These are phyloP conservation scores for Epinephelus awoara DNA, from an alignment of 2,797 vertebrate genomes.

Conservation along the genomic window DNA sequence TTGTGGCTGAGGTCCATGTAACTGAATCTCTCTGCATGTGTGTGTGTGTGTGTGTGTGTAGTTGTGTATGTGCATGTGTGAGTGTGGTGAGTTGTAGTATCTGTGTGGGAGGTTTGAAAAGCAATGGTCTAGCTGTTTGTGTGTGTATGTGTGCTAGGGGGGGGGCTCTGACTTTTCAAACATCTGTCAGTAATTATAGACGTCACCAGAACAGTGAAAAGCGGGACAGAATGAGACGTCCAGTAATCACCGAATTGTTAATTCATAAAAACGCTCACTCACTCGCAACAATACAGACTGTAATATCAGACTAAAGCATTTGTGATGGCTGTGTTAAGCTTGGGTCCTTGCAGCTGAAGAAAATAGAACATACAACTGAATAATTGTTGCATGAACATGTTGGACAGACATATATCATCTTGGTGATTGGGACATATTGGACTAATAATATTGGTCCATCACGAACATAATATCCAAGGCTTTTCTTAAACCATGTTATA, in stretches of 20 bases:
- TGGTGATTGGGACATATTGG: no score
- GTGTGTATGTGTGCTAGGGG: conserved; percentile 34
- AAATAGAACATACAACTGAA: not conserved
- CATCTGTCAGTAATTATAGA: conserved; percentile 83
- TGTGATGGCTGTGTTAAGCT: not conserved
- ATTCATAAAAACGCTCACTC: conserved; percentile 40
- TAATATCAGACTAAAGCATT: conserved; percentile 5
- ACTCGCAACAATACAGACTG: not conserved
- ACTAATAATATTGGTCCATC: not conserved
- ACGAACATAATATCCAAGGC: no score
- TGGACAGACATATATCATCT: not conserved
- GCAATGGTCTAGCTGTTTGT: conserved; percentile 54
- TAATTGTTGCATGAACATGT: not conserved
- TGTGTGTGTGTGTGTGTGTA: conserved; percentile 25
- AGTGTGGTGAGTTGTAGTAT: conserved; percentile 58
- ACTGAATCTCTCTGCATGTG: conserved; percentile 73
- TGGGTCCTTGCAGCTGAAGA: not conserved
- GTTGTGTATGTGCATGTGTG: conserved; percentile 43
- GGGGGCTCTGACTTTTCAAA: conserved; percentile 66
- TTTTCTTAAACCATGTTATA: not conserved
- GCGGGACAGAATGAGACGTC: conserved; percentile 64
- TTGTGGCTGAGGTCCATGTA: conserved; percentile 79
- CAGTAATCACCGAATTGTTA: conserved; percentile 50
- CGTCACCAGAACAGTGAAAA: conserved; percentile 73
- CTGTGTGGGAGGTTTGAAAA: conserved; percentile 83